Percentiles rank a stretch among this genome's conserved stretches.
These are phyloP conservation scores for Brachypterus glaber DNA, from an alignment of 2,888 invertebrate species.

Conservation along the genomic window DNA sequence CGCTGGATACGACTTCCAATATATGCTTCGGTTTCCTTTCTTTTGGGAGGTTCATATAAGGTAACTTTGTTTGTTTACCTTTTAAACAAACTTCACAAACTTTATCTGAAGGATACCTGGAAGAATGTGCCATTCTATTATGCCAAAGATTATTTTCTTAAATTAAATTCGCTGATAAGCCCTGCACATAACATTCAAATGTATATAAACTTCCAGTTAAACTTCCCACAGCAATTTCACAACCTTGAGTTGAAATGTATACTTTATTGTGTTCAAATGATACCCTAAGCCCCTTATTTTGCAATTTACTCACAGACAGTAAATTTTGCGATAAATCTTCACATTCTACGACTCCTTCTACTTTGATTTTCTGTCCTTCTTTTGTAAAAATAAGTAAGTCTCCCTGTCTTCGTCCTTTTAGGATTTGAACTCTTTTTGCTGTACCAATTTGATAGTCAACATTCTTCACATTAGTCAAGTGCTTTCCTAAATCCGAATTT, in stretches of 20 bases:
- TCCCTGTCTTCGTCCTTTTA: slow-evolving; percentile 2
- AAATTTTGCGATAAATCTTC: slow-evolving; percentile 11
- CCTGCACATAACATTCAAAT: no score
- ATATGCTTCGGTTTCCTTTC: slow-evolving; percentile 12
- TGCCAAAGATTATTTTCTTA: slow-evolving; percentile 5
- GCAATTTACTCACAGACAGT: no score
- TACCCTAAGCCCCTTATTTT: no score
- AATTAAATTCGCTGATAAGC: no score
- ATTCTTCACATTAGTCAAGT: slow-evolving; percentile 6
- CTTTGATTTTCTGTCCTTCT: slow-evolving; percentile 5
- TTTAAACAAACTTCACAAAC: slow-evolving; percentile 15
- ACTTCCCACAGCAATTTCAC: no score
- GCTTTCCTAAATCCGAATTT: no score
- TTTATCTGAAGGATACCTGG: slow-evolving; percentile 3
- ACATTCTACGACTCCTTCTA: slow-evolving; percentile 12
- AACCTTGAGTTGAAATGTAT: no score
- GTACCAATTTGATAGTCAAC: no score
- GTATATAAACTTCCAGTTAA: no score
- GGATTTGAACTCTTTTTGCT: slow-evolving; percentile 5
- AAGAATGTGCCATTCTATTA: slow-evolving; percentile 12
- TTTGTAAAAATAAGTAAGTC: slow-evolving; percentile 1
- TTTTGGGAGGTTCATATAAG: slow-evolving; percentile 8
- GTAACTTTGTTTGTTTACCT: slow-evolving; percentile 13
- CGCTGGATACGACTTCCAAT: slow-evolving; percentile 16
- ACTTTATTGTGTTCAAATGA: no score